Conservation (phyloP, 2,797 vertebrate genomes). For the Chaunax sp. region DNA sequence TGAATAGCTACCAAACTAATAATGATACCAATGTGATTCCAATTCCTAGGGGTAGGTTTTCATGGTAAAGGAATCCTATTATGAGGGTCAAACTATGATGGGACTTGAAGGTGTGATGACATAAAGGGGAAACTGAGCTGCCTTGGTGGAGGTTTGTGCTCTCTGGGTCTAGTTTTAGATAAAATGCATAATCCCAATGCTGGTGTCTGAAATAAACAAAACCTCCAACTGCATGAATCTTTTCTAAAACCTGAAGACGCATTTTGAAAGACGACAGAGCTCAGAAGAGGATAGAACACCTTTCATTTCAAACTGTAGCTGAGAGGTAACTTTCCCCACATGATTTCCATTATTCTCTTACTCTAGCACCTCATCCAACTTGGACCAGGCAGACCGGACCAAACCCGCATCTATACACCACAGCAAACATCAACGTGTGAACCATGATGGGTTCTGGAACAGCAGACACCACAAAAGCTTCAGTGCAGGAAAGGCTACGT, state of each 20-base stretch:
- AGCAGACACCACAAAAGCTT: conserved; percentile 24
- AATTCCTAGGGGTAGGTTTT: too few relatives aligned
- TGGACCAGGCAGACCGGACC: conserved; percentile 17
- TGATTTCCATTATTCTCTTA: neutral
- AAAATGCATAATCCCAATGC: too few relatives aligned
- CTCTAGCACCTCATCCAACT: conserved; percentile 32
- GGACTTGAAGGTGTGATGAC: too few relatives aligned
- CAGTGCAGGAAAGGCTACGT: conserved; percentile 16
- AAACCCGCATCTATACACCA: conserved; percentile 23
- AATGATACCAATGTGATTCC: too few relatives aligned
- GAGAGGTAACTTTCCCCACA: conserved; percentile 6
- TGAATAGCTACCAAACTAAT: too few relatives aligned
- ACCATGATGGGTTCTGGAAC: conserved; percentile 51
- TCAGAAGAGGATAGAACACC: neutral
- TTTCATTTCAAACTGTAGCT: neutral
- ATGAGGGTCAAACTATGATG: too few relatives aligned
- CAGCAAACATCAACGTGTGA: conserved; percentile 57
- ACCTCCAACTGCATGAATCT: neutral
- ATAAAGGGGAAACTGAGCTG: too few relatives aligned
- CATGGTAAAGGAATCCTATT: too few relatives aligned
- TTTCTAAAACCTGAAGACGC: neutral
- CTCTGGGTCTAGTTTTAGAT: too few relatives aligned
- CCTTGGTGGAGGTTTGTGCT: too few relatives aligned
- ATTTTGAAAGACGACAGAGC: neutral
- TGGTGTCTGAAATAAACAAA: neutral